phyloP scores from a whole-genome alignment of 1,140 invertebrate genomes.

The Bombyx mori region ASM3026992v2 NC_085120.1:12806001-12806500 shows the following conservation, averaged over 20 bases:
- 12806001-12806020: constrained; percentile 96
- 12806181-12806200: no score
- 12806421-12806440: constrained; percentile 76
- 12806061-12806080: constrained; percentile 99
- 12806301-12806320: constrained; percentile 86
- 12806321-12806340: constrained; percentile 83
- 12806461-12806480: constrained; percentile 49
- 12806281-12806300: constrained; percentile 72
- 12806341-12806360: constrained; percentile 75
- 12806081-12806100: constrained; percentile 97
- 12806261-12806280: no score
- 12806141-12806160: constrained; percentile 47
- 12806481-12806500: constrained; percentile 49
- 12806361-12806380: constrained; percentile 54
- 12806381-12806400: constrained; percentile 42
- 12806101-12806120: constrained; percentile 96
- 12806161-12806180: background rate
- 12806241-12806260: no score
- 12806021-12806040: constrained; percentile 97
- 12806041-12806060: constrained; percentile 96
- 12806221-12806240: no score
- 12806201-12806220: no score
- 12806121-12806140: constrained; percentile 71
- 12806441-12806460: constrained; percentile 70
- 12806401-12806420: constrained; percentile 68